Percentiles rank a stretch among this genome's conserved stretches.
Evolutionary conservation across 2,113 vertebrate species (phyloP).

Genomic region (Apodemus speciosus): DNA sequence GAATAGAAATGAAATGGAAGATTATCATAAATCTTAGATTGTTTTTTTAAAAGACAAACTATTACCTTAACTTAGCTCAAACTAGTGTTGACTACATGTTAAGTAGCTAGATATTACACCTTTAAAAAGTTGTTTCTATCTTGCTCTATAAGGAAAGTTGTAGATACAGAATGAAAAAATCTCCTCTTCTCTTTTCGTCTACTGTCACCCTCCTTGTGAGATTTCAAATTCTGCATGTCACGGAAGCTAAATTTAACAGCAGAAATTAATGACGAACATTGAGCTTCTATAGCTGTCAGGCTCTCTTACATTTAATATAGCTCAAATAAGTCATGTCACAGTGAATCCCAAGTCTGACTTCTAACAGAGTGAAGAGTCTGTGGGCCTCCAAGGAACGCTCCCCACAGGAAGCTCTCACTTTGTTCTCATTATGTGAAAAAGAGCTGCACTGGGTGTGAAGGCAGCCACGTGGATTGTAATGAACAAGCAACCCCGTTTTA

Average conservation of each 20-base stretch:
- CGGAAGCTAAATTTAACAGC: slow-evolving; percentile 49
- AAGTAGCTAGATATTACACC: not conserved
- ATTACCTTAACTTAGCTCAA: slow-evolving; percentile 43
- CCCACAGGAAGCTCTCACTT: slow-evolving; percentile 59
- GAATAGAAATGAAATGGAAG: not conserved
- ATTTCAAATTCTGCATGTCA: slow-evolving; percentile 65
- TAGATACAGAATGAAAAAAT: slow-evolving; percentile 22
- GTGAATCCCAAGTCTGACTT: not conserved
- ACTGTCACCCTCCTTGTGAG: slow-evolving; percentile 58
- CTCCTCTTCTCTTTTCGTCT: slow-evolving; percentile 44
- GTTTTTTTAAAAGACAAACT: not conserved
- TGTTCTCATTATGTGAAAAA: slow-evolving; percentile 53
- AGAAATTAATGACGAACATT: slow-evolving; percentile 52
- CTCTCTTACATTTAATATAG: slow-evolving; percentile 60
- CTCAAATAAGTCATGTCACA: slow-evolving; percentile 28
- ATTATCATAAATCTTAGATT: not conserved
- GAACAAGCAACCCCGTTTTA: slow-evolving; percentile 50
- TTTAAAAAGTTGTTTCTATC: slow-evolving; percentile 42
- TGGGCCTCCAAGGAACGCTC: slow-evolving; percentile 35
- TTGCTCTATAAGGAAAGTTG: slow-evolving; percentile 43
- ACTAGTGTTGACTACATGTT: not conserved
- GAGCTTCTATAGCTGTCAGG: slow-evolving; percentile 51
- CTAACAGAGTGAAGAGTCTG: slow-evolving; percentile 54
- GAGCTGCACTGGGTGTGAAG: slow-evolving; percentile 38
- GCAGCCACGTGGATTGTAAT: slow-evolving; percentile 29